Evolutionary conservation across 2,888 invertebrate species (phyloP).

Genomic region (Chamaedrilus cognettii): DNA sequence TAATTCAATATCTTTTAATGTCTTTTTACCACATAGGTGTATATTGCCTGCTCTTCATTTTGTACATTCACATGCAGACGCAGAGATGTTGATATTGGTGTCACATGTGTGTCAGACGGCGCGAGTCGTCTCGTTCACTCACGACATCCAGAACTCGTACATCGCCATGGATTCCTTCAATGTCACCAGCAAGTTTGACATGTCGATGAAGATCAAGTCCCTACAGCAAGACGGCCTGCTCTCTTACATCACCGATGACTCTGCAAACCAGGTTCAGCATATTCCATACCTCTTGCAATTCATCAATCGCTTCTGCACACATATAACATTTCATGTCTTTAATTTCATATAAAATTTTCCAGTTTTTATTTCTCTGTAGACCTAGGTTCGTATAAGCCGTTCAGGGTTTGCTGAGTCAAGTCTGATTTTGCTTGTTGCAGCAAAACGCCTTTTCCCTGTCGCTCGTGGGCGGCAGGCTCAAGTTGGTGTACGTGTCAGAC

Average conservation of each 20-base stretch:
- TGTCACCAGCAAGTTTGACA: slow-evolving; percentile 66
- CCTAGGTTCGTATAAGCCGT: too few species aligned
- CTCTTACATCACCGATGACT: slow-evolving; percentile 74
- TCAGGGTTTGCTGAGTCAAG: too few species aligned
- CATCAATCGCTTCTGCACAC: too few species aligned
- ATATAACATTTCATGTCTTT: too few species aligned
- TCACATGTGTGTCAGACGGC: too few species aligned
- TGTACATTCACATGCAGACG: too few species aligned
- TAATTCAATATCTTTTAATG: too few species aligned
- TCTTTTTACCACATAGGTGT: too few species aligned
- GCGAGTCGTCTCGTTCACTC: slow-evolving; percentile 30
- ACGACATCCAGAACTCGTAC: slow-evolving; percentile 27
- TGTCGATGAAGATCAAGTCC: slow-evolving; percentile 89
- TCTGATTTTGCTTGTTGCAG: slow-evolving; percentile 43
- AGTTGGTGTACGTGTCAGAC: slow-evolving; percentile 63
- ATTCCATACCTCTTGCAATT: too few species aligned
- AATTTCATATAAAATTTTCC: too few species aligned
- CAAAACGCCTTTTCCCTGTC: slow-evolving; percentile 67
- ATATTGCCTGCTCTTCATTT: too few species aligned
- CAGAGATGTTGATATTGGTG: too few species aligned
- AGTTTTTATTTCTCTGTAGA: not conserved
- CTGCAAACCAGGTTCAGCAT: slow-evolving; percentile 67
- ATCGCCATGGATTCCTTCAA: slow-evolving; percentile 27
- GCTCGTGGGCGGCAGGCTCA: slow-evolving; percentile 63
- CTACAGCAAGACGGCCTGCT: slow-evolving; percentile 76